Base-by-base conservation (phyloP, 1,140 invertebrate species). In the Drosophila trapezifrons region DNA sequence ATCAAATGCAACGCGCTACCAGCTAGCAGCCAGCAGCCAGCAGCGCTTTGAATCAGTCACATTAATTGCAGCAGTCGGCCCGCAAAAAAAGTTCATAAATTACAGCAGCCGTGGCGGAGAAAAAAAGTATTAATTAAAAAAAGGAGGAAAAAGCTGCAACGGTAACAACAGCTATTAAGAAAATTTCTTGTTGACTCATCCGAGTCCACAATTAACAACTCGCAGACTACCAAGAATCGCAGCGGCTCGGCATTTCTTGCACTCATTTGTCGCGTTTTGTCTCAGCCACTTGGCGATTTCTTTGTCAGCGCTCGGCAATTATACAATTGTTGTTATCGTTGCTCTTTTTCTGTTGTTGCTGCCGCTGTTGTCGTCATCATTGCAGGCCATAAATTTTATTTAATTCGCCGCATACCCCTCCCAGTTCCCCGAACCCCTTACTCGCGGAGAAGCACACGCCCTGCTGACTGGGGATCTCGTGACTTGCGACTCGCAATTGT, bases 151-250 rank as follows among this genome's bases (percentile, higher is more conserved):
- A 89, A 83, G 76, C 70, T 72, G 71, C 84, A 80, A 86, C 83
- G 79, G 83, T 87, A 86, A 87, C 83, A 83, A 65, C 66, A 56
- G 83, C 83, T 86, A 86, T 86, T 86, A 86, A 86, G 84, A 89
- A 76, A 83, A 86, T 89, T 86, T 86, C 84, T 86, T 86, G 83
- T 86, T 86, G 83, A 86, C 83, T 86, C 83, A 86, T 86, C 81
- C 77, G 78, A 78, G 80, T 83, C 80, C 80, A 84, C 80, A 84
- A 84, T 84, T 84, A 84, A 83, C 80, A 83, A 84, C 80, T 60
- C 73, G 38, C 43, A 56, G 67, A 49, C 60, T 85, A 87, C 84
- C 82, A 79, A 86, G 82, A 86, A 85, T 76, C 47, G 56, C 63
- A 10, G 40, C 42, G 22, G 22, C 47, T 69, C 70, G 71, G 55